Evolutionary conservation across 2,797 vertebrate genomes (phyloP).

Genomic region (Poecilia wingei): DNA sequence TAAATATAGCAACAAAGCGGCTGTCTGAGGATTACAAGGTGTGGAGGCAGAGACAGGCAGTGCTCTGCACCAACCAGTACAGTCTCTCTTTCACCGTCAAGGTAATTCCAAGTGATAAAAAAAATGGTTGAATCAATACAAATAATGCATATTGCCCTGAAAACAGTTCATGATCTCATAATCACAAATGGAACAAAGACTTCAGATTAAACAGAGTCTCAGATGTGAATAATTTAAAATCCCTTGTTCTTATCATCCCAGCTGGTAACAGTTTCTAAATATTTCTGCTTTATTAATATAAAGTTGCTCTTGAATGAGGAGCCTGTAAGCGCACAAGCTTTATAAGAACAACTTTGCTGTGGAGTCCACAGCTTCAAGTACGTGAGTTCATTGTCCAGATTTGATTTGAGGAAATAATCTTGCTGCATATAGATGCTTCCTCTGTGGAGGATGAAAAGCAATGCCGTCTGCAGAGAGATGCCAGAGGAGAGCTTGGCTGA

Average conservation of each 20-base stretch:
- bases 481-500: slow-evolving; percentile 49
- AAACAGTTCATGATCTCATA: background rate
- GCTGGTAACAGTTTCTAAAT: background rate
- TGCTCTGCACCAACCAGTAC: background rate
- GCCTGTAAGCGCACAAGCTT: background rate
- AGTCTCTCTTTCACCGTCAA: background rate
- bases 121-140: background rate
- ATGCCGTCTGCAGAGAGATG: slow-evolving; percentile 31
- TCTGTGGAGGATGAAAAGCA: slow-evolving; percentile 32
- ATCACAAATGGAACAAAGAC: background rate
- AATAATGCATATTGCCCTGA: background rate
- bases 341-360: no score
- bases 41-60: background rate
- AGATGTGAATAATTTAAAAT: background rate
- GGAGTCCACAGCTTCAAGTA: background rate
- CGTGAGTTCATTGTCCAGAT: background rate
- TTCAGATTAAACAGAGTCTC: background rate
- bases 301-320: background rate
- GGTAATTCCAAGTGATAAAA: background rate
- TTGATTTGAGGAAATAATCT: slow-evolving; percentile 9
- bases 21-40: background rate
- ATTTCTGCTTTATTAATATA: background rate
- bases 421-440: slow-evolving; percentile 24
- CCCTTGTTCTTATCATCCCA: background rate
- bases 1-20: background rate